These are phyloP conservation scores for Pseudomyrmex dendroicus DNA, from an alignment of 1,140 invertebrate genomes.

Conservation along the genomic window DNA sequence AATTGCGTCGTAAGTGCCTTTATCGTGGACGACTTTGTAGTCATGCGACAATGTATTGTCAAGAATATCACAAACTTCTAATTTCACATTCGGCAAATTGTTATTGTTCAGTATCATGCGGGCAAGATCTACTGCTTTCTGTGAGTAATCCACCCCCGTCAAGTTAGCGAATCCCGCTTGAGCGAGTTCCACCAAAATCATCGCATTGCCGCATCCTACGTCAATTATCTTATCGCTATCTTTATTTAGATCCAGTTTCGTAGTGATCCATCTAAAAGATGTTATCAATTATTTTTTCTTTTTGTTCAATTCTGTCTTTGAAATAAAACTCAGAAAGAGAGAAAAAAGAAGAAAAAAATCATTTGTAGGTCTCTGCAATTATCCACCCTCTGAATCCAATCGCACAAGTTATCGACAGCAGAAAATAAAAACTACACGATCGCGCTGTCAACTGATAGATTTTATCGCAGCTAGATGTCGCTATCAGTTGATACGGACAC, in stretches of 20 bases:
- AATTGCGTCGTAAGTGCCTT: slow-evolving; percentile 97
- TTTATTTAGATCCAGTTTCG: slow-evolving; percentile 73
- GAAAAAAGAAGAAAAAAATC: too few relatives aligned
- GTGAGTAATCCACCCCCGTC: slow-evolving; percentile 94
- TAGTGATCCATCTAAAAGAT: slow-evolving; percentile 77
- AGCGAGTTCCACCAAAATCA: slow-evolving; percentile 91
- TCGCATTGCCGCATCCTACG: slow-evolving; percentile 96
- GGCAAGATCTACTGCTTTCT: slow-evolving; percentile 91
- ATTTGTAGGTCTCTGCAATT: too few relatives aligned
- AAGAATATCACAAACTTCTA: slow-evolving; percentile 88
- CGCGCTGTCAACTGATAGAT: too few relatives aligned
- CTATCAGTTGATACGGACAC: not conserved
- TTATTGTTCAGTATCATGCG: slow-evolving; percentile 87
- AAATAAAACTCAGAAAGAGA: too few relatives aligned
- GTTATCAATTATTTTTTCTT: not conserved
- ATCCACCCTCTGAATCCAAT: too few relatives aligned
- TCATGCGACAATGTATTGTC: slow-evolving; percentile 72
- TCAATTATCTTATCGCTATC: slow-evolving; percentile 87
- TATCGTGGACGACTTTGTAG: slow-evolving; percentile 92
- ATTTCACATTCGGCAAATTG: slow-evolving; percentile 84
- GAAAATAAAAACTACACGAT: too few relatives aligned
- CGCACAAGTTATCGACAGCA: not conserved
- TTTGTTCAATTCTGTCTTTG: too few relatives aligned
- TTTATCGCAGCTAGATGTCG: slow-evolving; percentile 21
- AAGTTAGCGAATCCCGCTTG: slow-evolving; percentile 91